Percentiles rank a stretch among this genome's conserved stretches.
These are phyloP conservation scores for Drosophila athabasca DNA, from an alignment of 1,140 invertebrate genomes.

Conservation along the genomic window DNA sequence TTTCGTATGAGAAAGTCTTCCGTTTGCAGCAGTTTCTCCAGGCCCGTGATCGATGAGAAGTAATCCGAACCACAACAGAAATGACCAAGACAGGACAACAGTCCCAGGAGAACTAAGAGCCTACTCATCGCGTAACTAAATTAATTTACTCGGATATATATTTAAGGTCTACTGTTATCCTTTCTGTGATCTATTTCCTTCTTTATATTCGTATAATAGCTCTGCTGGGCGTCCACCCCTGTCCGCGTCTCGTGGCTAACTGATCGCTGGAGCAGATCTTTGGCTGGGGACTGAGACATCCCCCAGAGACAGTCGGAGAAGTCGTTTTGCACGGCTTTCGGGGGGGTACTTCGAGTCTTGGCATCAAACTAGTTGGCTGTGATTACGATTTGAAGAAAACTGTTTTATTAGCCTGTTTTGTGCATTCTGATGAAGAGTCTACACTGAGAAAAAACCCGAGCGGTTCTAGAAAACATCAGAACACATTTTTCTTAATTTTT, in stretches of 20 bases:
- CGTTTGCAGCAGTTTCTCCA: slow-evolving; percentile 93
- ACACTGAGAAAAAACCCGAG: too few relatives aligned
- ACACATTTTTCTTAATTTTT: too few relatives aligned
- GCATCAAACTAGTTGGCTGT: slow-evolving; percentile 46
- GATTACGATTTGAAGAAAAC: slow-evolving; percentile 44
- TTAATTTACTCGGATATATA: background rate
- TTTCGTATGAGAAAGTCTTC: slow-evolving; percentile 92
- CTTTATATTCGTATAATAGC: background rate
- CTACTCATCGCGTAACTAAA: slow-evolving; percentile 28
- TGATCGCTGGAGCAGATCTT: slow-evolving; percentile 27
- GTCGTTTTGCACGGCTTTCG: slow-evolving; percentile 37
- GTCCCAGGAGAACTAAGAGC: slow-evolving; percentile 22
- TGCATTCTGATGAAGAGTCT: slow-evolving; percentile 25
- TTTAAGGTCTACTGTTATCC: slow-evolving; percentile 3
- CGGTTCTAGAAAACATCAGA: too few relatives aligned
- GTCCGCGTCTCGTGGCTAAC: slow-evolving; percentile 58
- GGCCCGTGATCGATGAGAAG: slow-evolving; percentile 94
- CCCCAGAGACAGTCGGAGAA: slow-evolving; percentile 53
- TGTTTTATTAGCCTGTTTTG: slow-evolving; percentile 56
- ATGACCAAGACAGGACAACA: slow-evolving; percentile 30
- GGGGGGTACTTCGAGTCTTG: slow-evolving; percentile 42
- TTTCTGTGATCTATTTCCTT: background rate
- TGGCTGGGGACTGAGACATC: slow-evolving; percentile 28
- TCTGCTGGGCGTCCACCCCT: slow-evolving; percentile 38
- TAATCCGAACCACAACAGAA: slow-evolving; percentile 85